These are phyloP conservation scores for Cliona cf. orientalis DNA, from an alignment of 37 sponge, comb jelly and placozoan genomes.

Conservation along the genomic window DNA sequence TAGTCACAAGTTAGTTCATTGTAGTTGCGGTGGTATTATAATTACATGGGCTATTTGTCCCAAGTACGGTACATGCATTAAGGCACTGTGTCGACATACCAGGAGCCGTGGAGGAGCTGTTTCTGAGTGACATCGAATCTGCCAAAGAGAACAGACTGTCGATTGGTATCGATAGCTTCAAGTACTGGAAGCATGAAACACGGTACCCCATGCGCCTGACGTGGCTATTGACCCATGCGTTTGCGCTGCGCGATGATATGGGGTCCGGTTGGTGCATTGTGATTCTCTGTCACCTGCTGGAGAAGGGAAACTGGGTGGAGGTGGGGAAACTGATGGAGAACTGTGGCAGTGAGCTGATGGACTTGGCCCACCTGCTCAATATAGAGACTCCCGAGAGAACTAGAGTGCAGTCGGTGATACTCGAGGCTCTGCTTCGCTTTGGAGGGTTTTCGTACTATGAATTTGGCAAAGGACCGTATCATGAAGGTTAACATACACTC, in stretches of 20 bases:
- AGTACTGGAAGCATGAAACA: constrained; percentile 30
- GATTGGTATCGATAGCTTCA: constrained; percentile 13
- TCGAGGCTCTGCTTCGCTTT: constrained; percentile 40
- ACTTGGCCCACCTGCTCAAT: constrained; percentile 41
- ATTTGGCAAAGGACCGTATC: no score
- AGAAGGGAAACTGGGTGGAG: neutral
- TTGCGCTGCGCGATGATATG: neutral
- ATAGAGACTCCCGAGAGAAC: neutral
- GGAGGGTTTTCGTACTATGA: no score
- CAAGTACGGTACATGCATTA: no score
- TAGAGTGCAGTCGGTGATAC: constrained; percentile 20
- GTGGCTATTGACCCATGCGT: constrained; percentile 23
- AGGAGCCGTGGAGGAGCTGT: constrained; percentile 2
- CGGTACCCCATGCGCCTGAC: neutral
- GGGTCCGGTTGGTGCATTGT: constrained; percentile 5
- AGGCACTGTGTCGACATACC: constrained; percentile 4
- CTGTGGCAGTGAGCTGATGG: constrained; percentile 30
- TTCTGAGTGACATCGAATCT: constrained; percentile 12
- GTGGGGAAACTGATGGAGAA: neutral
- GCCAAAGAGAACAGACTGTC: constrained; percentile 7
- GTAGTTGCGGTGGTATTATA: no score
- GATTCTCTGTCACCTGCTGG: constrained; percentile 20
- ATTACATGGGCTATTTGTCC: no score
- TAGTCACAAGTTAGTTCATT: no score
- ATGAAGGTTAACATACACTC: no score